phyloP scores from a whole-genome alignment of 2,797 vertebrate species.

The Pipistrellus pipistrellus region DNA sequence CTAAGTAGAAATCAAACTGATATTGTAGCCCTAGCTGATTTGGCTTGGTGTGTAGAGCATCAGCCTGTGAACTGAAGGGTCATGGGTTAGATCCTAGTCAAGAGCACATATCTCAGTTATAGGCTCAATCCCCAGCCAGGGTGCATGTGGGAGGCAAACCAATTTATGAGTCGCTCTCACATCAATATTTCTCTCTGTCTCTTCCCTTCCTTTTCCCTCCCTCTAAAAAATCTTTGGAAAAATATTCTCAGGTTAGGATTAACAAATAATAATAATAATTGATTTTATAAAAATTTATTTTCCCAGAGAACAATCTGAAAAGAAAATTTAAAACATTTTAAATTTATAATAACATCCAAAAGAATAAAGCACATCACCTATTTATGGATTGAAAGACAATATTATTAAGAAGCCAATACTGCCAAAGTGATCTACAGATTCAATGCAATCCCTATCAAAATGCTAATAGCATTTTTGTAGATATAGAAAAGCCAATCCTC shows the following conservation, averaged over 20 bases:
- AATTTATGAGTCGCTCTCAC: no score
- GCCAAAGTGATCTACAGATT: neutral
- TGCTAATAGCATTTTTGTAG: neutral
- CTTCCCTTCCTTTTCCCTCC: no score
- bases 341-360: conserved; percentile 1
- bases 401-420: neutral
- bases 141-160: no score
- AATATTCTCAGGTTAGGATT: no score
- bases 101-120: no score
- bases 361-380: neutral
- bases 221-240: no score
- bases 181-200: no score
- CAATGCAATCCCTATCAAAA: neutral
- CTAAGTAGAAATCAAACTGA: neutral
- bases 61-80: no score
- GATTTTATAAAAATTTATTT: neutral
- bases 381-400: neutral
- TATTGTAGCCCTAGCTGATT: neutral
- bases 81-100: no score
- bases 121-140: no score
- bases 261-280: neutral
- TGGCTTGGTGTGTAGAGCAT: no score
- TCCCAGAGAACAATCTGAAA: conserved; percentile 17
- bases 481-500: neutral
- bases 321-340: conserved; percentile 24